These are phyloP conservation scores for Tamandua tetradactyla DNA, from an alignment of 2,797 vertebrate species.

Conservation along the genomic window DNA sequence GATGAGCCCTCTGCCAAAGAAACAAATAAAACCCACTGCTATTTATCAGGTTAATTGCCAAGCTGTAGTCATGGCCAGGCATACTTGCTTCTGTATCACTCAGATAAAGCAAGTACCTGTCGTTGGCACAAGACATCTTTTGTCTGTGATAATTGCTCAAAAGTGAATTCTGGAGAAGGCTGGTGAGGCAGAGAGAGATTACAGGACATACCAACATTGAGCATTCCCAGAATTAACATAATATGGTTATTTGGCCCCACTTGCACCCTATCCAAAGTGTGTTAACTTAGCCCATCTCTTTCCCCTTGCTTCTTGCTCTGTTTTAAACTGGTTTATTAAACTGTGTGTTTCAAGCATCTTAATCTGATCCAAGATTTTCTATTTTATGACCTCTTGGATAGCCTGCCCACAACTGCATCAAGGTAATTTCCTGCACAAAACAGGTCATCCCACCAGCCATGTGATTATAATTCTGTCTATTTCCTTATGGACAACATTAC, in stretches of 20 bases:
- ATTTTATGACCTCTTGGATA: neutral
- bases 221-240: neutral
- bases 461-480: neutral
- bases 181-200: neutral
- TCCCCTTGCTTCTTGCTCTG: neutral
- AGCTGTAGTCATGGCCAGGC: neutral
- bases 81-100: neutral
- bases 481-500: neutral
- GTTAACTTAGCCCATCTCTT: neutral
- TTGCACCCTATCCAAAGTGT: neutral
- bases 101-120: neutral
- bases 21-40: neutral
- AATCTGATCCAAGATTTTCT: neutral
- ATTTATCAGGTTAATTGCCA: neutral
- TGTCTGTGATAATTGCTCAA: neutral
- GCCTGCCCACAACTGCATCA: neutral
- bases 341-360: neutral
- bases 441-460: neutral
- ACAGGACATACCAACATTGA: neutral
- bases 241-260: neutral
- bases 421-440: neutral
- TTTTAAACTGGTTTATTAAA: slow-evolving; percentile 1
- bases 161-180: neutral
- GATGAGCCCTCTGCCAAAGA: neutral
- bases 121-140: neutral